A percentile compares a stretch with the other conserved stretches of the same genome.
phyloP scores from a whole-genome alignment of 2,113 vertebrate genomes.

The Pachyramphus minor region DNA sequence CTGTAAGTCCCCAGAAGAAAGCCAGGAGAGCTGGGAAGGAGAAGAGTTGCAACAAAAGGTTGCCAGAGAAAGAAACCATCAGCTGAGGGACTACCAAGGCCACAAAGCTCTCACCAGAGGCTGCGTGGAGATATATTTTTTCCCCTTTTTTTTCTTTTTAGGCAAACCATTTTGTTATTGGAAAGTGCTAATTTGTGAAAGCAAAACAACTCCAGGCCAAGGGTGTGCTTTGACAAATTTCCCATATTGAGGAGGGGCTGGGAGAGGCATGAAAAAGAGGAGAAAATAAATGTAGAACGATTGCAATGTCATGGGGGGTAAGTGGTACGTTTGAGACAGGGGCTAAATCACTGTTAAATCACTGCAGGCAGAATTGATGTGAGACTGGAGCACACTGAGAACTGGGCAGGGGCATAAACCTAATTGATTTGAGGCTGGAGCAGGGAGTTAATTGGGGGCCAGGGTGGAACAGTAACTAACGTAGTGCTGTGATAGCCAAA shows the following conservation, averaged over 20 bases:
- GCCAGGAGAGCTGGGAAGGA: neutral
- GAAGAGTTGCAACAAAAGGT: neutral
- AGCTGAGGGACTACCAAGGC: neutral
- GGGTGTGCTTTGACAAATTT: constrained; percentile 51
- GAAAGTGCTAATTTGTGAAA: constrained; percentile 52
- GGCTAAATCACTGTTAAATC: constrained; percentile 69
- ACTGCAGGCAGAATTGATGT: constrained; percentile 69
- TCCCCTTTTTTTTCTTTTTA: neutral
- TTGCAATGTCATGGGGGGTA: constrained; percentile 64
- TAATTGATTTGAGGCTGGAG: constrained; percentile 69
- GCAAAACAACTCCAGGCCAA: constrained; percentile 55
- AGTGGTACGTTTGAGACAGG: constrained; percentile 60
- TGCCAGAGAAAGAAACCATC: neutral
- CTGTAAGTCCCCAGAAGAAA: neutral
- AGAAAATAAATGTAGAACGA: constrained; percentile 64
- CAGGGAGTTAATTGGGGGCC: constrained; percentile 64
- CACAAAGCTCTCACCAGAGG: neutral
- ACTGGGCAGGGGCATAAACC: constrained; percentile 65
- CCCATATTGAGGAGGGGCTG: neutral
- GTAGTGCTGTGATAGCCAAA: constrained; percentile 43
- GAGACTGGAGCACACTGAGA: constrained; percentile 60
- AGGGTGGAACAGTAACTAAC: constrained; percentile 66
- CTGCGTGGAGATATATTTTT: neutral
- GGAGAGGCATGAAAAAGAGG: constrained; percentile 54
- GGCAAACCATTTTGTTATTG: constrained; percentile 1